Base-by-base conservation (phyloP, 1,140 invertebrate species). In the Caenorhabditis inopinata region DNA sequence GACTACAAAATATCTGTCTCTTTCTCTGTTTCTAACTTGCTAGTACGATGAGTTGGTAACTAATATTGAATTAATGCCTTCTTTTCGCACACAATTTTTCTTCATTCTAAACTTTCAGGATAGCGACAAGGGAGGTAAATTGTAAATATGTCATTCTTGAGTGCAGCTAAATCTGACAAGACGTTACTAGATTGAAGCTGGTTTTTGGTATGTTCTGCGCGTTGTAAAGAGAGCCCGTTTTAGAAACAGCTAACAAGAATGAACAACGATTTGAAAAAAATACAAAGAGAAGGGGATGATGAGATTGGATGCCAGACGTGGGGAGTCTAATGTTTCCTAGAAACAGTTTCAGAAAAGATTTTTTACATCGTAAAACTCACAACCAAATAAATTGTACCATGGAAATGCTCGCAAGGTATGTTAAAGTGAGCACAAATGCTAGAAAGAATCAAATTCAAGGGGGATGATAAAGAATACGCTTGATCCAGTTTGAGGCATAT, bases 31-130 rank as follows among this genome's bases (percentile, higher is more conserved):
- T 68, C 58, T 68, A 32, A 21, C 23, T 68, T 68, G 58, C 38
- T 68, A 38, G 58, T 68, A 68, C 38, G 58, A 68, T 68, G 58
- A 68, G 32, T 7, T 42, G 58, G 58, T 68, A 68, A 68, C 58
- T 68, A 68, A 68, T 68, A 68, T 68, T 68, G 58, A 32, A 68
- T 68, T 68, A 68, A 68, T 68, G 38, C 58, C 16, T 29, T 58
- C n/a, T n/a, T n/a, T n/a, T n/a, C n/a, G n/a, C n/a, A n/a, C n/a
- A n/a, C n/a, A n/a, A n/a, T n/a, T 14, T 42, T 12, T 25, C 58
- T 12, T 18, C 1, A n/a, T 25, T 3, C 27, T 68, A 18, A 23
- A 38, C 58, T 68, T 42, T 68, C 58, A 38, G 16, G n/a, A 53
- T 25, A 23, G 4, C n/a, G n/a, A 2, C 38, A 42, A 18, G 16